A percentile compares a stretch with the other conserved stretches of the same genome.
These are phyloP conservation scores for Pollenia labialis DNA, from an alignment of 2,888 invertebrate genomes.

Conservation along the genomic window DNA sequence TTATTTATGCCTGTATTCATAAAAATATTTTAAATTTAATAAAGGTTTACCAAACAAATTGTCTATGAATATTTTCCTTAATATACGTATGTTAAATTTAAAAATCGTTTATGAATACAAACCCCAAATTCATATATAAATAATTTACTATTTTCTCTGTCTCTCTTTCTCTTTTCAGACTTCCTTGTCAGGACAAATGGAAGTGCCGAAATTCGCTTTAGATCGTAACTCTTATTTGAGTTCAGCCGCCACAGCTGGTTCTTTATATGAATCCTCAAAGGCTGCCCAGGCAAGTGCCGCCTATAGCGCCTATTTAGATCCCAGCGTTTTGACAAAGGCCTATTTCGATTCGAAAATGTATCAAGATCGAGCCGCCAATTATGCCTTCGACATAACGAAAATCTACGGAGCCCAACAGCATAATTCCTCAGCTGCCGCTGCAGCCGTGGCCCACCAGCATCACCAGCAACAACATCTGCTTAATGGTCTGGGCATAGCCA, in stretches of 20 bases:
- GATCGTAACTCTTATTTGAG: constrained; percentile 82
- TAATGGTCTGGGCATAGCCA: constrained; percentile 78
- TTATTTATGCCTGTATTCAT: not conserved
- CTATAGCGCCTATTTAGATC: constrained; percentile 84
- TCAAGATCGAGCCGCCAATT: constrained; percentile 84
- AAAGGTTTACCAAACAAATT: no score
- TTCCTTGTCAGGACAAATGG: constrained; percentile 83
- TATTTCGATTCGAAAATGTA: constrained; percentile 85
- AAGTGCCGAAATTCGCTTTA: constrained; percentile 83
- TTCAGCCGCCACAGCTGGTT: constrained; percentile 83
- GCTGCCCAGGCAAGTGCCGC: constrained; percentile 83
- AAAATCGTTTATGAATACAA: no score
- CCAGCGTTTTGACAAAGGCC: constrained; percentile 84
- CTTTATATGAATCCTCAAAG: constrained; percentile 80
- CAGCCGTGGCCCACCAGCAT: constrained; percentile 82
- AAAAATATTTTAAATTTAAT: not conserved
- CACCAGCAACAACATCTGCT: constrained; percentile 80
- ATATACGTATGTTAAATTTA: no score
- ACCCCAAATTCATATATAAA: not conserved
- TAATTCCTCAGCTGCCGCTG: constrained; percentile 77
- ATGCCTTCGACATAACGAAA: constrained; percentile 84
- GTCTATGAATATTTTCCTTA: no score
- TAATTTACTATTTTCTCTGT: constrained; percentile 12
- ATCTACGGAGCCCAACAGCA: constrained; percentile 84
- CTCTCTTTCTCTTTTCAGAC: constrained; percentile 75